phyloP scores from a whole-genome alignment of 2,797 vertebrate genomes.

The Enteromius afrohamiltoni region DNA sequence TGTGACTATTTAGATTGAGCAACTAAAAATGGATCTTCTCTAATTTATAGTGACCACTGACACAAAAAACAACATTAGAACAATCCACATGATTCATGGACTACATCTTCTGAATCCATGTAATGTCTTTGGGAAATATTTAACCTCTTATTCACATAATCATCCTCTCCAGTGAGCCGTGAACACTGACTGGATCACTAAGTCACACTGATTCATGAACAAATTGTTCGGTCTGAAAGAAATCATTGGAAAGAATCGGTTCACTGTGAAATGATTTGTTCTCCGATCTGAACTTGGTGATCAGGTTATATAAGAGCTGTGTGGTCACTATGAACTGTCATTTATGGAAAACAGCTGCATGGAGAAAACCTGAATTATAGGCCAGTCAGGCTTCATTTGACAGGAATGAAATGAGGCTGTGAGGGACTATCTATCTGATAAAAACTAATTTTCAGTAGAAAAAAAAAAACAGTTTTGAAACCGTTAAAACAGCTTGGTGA shows the following conservation, averaged over 20 bases:
- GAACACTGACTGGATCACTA: not conserved
- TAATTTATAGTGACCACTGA: not conserved
- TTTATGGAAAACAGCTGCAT: slow-evolving; percentile 1
- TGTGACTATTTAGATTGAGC: not conserved
- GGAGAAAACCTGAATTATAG: not conserved
- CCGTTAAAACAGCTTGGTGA: not conserved
- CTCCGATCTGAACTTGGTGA: not conserved
- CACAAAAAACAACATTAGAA: not conserved
- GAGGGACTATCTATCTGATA: not conserved
- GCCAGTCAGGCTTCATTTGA: not conserved
- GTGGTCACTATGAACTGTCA: not conserved
- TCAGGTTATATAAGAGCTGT: not conserved
- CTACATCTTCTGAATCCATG: not conserved
- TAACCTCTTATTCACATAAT: slow-evolving; percentile 8
- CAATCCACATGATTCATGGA: not conserved
- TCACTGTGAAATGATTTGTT: not conserved
- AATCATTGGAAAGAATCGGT: not conserved
- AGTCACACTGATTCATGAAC: not conserved
- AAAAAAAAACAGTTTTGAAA: not conserved
- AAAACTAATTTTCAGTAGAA: not conserved
- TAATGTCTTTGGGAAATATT: slow-evolving; percentile 10
- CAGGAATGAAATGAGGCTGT: not conserved
- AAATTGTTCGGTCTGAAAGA: not conserved
- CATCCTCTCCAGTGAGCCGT: not conserved
- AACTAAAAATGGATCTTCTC: not conserved